Base-by-base conservation (phyloP, 2,888 invertebrate genomes). In the Epistrophella euchroma region DNA sequence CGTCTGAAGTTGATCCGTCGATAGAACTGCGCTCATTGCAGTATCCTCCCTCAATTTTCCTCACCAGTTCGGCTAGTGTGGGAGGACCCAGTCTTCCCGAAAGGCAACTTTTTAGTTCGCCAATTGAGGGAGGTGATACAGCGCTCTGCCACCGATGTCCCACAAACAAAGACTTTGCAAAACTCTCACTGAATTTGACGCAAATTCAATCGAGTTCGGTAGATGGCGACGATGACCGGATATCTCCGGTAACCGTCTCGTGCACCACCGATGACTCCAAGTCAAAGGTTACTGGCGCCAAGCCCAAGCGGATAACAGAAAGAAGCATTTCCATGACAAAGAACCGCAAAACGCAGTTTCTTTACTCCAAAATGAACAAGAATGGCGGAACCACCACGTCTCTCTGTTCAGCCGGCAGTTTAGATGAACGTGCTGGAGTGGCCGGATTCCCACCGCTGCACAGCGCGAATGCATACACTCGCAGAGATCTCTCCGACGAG, bases 1-100 rank as follows among this genome's bases (percentile, higher is more conserved):
- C 90, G 0, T 92, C 92, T 0, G 92, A 92, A 78, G 88, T 92
- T 15, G 92, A 92, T 73, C 91, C 90, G 43, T 80, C 9, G 80
- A 89, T 88, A 83, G 85, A 84, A 40, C 40, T 83, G 11, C 80
- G 77, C 28, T 77, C 77, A 68, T 76, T 68, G 28, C 77, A 64
- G 28, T 79, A 60, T 60, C 72, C 79, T 74, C 84, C 64, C 83
- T 88, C 66, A 64, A 88, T 89, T 7, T 88, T 90, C 79, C 85
- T 90, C 0, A 89, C 68, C 11, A 88, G 81, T 25, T 73, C 80
- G 0, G 66, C 40, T 9, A 74, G 84, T 52, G 58, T 80, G 3
- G 75, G 58, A 11, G 78, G 64, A 1, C 45, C 68, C 6, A 70
- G 76, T 19, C 77, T 79, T 7, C 86, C 88, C 2, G 91, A 91